phyloP scores from a whole-genome alignment of 2,797 vertebrate genomes.

The Peromyscus eremicus region DNA sequence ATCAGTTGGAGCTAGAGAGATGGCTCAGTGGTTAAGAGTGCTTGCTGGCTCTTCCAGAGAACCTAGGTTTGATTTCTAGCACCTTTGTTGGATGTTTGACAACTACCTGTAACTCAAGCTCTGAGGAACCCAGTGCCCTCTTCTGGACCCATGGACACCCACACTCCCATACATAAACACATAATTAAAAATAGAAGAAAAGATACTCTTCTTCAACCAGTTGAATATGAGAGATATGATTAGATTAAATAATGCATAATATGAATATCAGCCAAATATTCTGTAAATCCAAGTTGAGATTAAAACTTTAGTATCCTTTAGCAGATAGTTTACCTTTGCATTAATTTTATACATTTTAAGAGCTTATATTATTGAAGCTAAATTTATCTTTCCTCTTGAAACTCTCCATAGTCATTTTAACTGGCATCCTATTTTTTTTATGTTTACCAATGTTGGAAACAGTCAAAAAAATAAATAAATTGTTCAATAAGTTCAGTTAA shows the following conservation, averaged over 20 bases:
- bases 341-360: slow-evolving; percentile 40
- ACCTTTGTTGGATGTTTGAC: not conserved
- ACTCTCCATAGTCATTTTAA: slow-evolving; percentile 31
- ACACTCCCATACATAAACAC: not conserved
- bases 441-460: slow-evolving; percentile 25
- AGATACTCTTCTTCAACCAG: slow-evolving; percentile 25
- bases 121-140: not conserved
- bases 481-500: slow-evolving; percentile 9
- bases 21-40: not conserved
- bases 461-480: slow-evolving; percentile 5
- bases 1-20: slow-evolving; percentile 62
- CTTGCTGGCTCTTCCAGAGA: not conserved
- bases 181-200: not conserved
- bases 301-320: slow-evolving; percentile 17
- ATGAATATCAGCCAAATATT: slow-evolving; percentile 40
- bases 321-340: slow-evolving; percentile 47
- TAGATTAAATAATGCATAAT: slow-evolving; percentile 58
- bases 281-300: slow-evolving; percentile 36
- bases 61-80: not conserved
- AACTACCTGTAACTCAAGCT: not conserved
- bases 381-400: slow-evolving; percentile 29
- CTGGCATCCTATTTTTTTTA: not conserved
- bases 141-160: not conserved
- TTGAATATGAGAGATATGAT: slow-evolving; percentile 81
- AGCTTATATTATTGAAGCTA: slow-evolving; percentile 45